Evolutionary conservation across 2,888 invertebrate genomes (phyloP), one percentile per base, ranked within the genome.

Genomic region (Lamellibrachia satsuma): DNA sequence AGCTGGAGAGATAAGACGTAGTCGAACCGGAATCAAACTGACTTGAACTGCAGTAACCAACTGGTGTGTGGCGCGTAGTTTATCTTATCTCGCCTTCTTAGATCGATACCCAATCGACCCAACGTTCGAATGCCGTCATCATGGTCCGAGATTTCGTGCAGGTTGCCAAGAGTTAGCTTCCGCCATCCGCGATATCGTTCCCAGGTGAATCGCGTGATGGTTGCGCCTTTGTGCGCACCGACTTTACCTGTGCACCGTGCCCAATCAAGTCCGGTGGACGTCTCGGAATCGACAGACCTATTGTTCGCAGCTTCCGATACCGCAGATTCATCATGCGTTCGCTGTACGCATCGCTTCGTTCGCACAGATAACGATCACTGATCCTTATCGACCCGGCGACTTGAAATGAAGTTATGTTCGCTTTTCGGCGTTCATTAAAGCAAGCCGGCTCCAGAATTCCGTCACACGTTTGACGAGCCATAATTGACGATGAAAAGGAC

Each of bases 91-190:
- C 6, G 75, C 75, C 2, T 15, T 75, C 15, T 75, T 15, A 75
- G n/a, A 75, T 75, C 75, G 75, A 75, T 75, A 75, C 75, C 15
- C 75, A 75, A 75, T 75, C 75, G n/a, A 75, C 75, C 75, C 75
- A 22, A n/a, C 22, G 75, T 75, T 75, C n/a, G 75, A 75, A 55
- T 22, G 75, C 75, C 75, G 22, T 75, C 75, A 22, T 4, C 75
- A n/a, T n/a, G n/a, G 75, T 75, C 75, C 15, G 75, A 75, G 75
- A 75, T 75, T 75, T 75, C 75, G 75, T 75, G 75, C 75, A 22
- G 6, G 75, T 75, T 75, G 75, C 75, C 22, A 75, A 75, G 75
- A 75, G 75, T 75, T n/a, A 22, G 75, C n/a, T 6, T 15, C n/a
- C 75, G 15, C 75, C 22, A 39, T 39, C 39, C 0, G 39, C 39